Percentiles rank a stretch among this genome's conserved stretches.
phyloP scores from a whole-genome alignment of 2,888 invertebrate genomes.

The Formica aserva region DNA sequence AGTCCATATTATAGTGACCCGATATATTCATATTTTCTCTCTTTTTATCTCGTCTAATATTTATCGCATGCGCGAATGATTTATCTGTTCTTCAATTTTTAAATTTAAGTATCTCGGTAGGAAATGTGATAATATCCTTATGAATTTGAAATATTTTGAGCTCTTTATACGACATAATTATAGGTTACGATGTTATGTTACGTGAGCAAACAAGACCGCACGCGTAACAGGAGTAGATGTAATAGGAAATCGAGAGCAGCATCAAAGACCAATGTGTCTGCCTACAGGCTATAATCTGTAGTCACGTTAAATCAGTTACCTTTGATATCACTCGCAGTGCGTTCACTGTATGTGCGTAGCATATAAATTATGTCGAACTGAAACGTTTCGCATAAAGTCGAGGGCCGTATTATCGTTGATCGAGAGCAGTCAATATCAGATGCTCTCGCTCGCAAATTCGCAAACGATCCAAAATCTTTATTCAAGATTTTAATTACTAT shows the following conservation, averaged over 20 bases:
- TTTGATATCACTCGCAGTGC: constrained; percentile 21
- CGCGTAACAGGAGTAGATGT: constrained; percentile 29
- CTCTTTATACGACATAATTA: constrained; percentile 5
- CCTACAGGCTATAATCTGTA: constrained; percentile 34
- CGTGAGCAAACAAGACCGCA: constrained; percentile 14
- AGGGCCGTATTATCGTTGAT: not conserved
- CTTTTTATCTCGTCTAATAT: not conserved
- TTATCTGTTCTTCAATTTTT: not conserved
- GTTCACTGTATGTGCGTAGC: not conserved
- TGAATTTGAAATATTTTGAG: not conserved
- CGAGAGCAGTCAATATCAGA: not conserved
- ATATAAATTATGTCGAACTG: constrained; percentile 21
- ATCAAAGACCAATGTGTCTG: constrained; percentile 35
- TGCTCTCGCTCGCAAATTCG: not conserved
- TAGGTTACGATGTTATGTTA: not conserved
- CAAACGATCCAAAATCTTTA: not conserved
- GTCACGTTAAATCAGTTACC: constrained; percentile 59
- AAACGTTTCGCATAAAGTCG: not conserved
- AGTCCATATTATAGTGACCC: not conserved
- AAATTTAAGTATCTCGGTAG: not conserved
- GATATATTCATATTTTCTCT: not conserved
- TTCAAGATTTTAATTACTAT: constrained; percentile 10
- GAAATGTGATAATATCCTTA: not conserved
- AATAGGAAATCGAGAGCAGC: constrained; percentile 48
- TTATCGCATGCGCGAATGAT: not conserved